Conservation (phyloP, 1,140 invertebrate species). For the Mylabris phalerata region DNA sequence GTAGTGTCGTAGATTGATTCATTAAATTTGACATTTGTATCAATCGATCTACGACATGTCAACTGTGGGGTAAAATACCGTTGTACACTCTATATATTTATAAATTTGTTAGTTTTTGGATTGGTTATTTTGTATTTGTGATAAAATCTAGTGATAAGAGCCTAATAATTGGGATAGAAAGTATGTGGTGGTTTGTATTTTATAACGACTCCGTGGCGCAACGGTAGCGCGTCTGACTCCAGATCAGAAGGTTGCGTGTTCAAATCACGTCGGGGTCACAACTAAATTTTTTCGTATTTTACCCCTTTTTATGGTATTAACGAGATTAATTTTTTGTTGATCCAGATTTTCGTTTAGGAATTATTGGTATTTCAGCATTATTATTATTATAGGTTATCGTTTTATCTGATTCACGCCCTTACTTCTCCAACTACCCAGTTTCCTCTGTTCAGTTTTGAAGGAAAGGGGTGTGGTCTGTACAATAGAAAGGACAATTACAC, state of each 20-base stretch:
- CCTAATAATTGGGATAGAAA: too few relatives aligned
- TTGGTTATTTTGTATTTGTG: too few relatives aligned
- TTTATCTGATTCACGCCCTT: not conserved
- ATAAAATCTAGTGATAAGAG: too few relatives aligned
- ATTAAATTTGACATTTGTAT: too few relatives aligned
- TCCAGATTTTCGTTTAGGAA: not conserved
- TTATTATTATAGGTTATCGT: not conserved
- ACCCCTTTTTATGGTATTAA: not conserved
- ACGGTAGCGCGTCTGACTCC: conserved; percentile 98
- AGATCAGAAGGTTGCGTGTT: conserved; percentile 99
- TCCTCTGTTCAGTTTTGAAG: not conserved
- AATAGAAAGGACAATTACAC: conserved; percentile 25
- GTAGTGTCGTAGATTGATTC: too few relatives aligned
- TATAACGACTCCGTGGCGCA: conserved; percentile 78
- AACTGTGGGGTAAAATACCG: too few relatives aligned
- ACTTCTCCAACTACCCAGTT: not conserved
- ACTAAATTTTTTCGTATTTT: not conserved
- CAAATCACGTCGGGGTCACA: conserved; percentile 94
- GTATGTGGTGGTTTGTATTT: too few relatives aligned
- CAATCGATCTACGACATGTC: too few relatives aligned
- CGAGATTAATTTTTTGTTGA: not conserved
- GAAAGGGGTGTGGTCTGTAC: conserved; percentile 14
- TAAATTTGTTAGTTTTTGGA: too few relatives aligned
- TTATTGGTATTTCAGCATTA: not conserved
- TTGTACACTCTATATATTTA: too few relatives aligned